Evolutionary conservation across 2,888 invertebrate genomes (phyloP).

Genomic region (Tipula lateralis): DNA sequence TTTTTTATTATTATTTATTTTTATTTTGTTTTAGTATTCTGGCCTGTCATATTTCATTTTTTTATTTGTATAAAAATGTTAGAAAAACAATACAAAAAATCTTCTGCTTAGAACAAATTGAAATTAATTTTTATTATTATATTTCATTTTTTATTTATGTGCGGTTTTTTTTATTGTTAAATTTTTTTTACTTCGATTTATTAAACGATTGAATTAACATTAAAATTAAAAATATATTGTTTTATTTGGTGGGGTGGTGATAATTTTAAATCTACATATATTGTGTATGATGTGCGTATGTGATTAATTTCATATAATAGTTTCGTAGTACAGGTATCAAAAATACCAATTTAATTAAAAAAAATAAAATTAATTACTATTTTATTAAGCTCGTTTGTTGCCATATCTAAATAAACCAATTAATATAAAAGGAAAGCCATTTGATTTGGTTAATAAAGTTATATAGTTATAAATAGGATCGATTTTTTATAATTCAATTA

Average conservation of each 20-base stretch:
- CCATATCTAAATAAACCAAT: neutral
- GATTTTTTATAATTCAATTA: neutral
- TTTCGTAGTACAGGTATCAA: neutral
- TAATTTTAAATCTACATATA: neutral
- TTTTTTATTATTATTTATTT: slow-evolving; percentile 2
- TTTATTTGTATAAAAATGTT: neutral
- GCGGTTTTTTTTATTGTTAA: slow-evolving; percentile 1
- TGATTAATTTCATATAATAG: neutral
- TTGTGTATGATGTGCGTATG: neutral
- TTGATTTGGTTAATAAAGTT: neutral
- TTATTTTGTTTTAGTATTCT: neutral
- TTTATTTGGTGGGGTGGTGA: neutral
- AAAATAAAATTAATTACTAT: neutral
- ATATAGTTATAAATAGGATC: neutral
- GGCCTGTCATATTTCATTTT: slow-evolving; percentile 6
- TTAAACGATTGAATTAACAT: neutral
- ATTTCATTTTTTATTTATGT: neutral
- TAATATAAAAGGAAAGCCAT: neutral
- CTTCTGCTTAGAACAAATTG: neutral
- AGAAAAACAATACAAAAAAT: neutral
- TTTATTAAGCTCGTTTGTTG: neutral
- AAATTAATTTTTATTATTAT: slow-evolving; percentile 11
- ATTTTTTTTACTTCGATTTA: neutral
- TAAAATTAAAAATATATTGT: neutral
- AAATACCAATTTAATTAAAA: neutral